A percentile compares a stretch with the other conserved stretches of the same genome.
Conservation (phyloP, 2,888 invertebrate species). For the Salticus scenicus region DNA sequence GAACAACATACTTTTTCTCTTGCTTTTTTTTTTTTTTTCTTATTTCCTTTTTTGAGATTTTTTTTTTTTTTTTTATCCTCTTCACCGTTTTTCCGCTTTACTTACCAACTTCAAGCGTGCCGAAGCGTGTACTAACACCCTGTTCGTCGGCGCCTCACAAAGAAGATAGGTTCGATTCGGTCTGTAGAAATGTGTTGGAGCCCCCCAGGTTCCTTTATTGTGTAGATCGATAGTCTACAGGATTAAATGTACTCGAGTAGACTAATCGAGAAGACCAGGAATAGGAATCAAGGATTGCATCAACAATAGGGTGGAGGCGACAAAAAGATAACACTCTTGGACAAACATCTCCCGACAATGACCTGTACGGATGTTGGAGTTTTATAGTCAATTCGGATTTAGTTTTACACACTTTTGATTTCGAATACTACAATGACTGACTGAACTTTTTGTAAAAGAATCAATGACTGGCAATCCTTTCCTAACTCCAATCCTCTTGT, state of each 20-base stretch:
- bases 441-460: too few species aligned
- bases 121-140: slow-evolving; percentile 4
- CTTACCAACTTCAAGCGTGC: not conserved
- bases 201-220: not conserved
- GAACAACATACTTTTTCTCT: not conserved
- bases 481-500: too few species aligned
- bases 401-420: not conserved
- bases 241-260: slow-evolving; percentile 5
- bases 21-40: too few species aligned
- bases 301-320: slow-evolving; percentile 1
- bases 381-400: not conserved
- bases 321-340: not conserved
- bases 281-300: slow-evolving; percentile 1
- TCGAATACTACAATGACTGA: not conserved
- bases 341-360: not conserved
- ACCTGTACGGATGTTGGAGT: not conserved
- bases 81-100: slow-evolving; percentile 4
- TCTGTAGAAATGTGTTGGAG: not conserved
- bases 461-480: too few species aligned
- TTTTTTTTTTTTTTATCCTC: not conserved
- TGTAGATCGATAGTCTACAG: slow-evolving; percentile 1
- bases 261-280: not conserved
- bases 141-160: not conserved
- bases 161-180: not conserved
- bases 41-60: too few species aligned